Base-by-base conservation (phyloP, 2,888 invertebrate species). In the Cactoblastis cactorum region DNA sequence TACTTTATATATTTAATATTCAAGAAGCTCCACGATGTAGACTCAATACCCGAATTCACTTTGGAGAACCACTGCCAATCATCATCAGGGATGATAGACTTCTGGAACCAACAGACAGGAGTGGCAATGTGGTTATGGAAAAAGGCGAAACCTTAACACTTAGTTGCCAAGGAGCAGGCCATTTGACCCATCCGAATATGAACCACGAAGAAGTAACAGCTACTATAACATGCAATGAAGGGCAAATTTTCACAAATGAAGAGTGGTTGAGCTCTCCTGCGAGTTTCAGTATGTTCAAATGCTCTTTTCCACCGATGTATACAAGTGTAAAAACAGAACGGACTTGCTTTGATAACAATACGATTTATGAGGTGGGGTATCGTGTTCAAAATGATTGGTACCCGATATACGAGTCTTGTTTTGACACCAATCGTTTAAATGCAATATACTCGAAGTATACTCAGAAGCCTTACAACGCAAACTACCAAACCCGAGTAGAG, bases 351-450 rank as follows among this genome's bases (percentile, higher is more conserved):
- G 71, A 74, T 35, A 66, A 61, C 0, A 71, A 81, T 54, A 53
- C 63, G 0, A 57, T 89, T 12, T 69, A 74, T 3, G 84, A 88
- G 69, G 86, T 88, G 1, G 88, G 89, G 0, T 89, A 88, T 45
- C 62, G 22, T n/a, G 58, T 83, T 3, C 63, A 70, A 33, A 57
- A 65, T 5, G 24, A 57, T 15, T 84, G 86, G 51, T 80, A 85
- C 38, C 73, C 87, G 0, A 55, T 78, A 0, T 89, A 79, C 56
- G 87, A 88, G 52, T 68, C 85, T 0, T 89, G 89, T 49, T 89
- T 89, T 54, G 72, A 87, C 52, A 77, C 80, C 57, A 53, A 24
- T 1, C 51, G 24, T 3, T 56, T 80, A 0, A 77, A 67, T 38
- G 66, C 71, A 1, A 56, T 88, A 1, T 89, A 85, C 55, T 81